These are phyloP conservation scores for Eremobia ochroleuca DNA, from an alignment of 2,888 invertebrate species.

Conservation along the genomic window DNA sequence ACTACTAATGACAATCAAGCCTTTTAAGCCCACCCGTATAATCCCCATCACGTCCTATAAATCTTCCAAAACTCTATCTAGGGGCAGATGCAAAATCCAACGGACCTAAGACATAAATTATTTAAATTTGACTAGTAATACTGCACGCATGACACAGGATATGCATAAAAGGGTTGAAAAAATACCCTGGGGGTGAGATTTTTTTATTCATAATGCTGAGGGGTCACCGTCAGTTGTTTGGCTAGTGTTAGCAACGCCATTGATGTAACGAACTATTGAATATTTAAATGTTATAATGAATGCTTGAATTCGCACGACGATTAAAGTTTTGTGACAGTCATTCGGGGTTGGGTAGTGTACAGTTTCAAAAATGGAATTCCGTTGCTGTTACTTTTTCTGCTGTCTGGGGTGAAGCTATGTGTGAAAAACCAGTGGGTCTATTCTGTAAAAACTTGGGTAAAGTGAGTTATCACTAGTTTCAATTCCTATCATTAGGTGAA, in stretches of 20 bases:
- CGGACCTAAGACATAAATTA: conserved; percentile 87
- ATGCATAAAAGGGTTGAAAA: conserved; percentile 89
- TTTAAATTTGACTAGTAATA: conserved; percentile 91
- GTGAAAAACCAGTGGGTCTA: neutral
- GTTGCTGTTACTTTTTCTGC: conserved; percentile 8
- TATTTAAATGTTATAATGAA: conserved; percentile 76
- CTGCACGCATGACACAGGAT: conserved; percentile 88
- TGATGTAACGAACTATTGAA: conserved; percentile 83
- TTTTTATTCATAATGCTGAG: conserved; percentile 79
- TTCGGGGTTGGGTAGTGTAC: conserved; percentile 19
- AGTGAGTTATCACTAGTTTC: too few relatives aligned
- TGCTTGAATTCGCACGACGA: conserved; percentile 84
- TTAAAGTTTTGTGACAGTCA: conserved; percentile 64
- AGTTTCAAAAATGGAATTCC: conserved; percentile 35
- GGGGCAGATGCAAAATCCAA: conserved; percentile 86
- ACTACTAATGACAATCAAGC: conserved; percentile 41
- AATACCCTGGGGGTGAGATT: conserved; percentile 86
- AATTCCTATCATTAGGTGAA: too few relatives aligned
- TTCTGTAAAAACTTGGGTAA: too few relatives aligned
- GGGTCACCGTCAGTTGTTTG: conserved; percentile 79
- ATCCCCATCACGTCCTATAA: conserved; percentile 56
- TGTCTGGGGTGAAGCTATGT: neutral
- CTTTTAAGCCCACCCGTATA: conserved; percentile 57
- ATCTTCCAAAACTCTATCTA: conserved; percentile 69
- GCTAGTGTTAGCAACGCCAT: conserved; percentile 81